Percentiles rank a stretch among this genome's conserved stretches.
phyloP scores from a whole-genome alignment of 2,888 invertebrate species.

The Elgonia sp. region DNA sequence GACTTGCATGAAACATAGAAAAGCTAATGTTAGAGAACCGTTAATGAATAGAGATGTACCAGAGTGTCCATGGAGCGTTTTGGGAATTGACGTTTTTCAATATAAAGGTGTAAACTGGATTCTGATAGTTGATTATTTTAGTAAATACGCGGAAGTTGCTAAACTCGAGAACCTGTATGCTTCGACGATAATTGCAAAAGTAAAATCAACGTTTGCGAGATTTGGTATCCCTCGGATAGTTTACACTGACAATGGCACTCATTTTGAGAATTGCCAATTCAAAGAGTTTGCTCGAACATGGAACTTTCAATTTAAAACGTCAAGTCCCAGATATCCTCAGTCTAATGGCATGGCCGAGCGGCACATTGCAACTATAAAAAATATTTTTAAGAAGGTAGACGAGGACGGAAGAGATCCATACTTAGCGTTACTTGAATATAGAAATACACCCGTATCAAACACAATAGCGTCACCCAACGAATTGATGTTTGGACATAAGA shows the following conservation, averaged over 20 bases:
- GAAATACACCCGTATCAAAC: neutral
- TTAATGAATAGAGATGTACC: slow-evolving; percentile 56
- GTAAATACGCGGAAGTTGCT: slow-evolving; percentile 68
- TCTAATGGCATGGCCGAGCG: slow-evolving; percentile 56
- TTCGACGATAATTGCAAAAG: slow-evolving; percentile 32
- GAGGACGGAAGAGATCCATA: neutral
- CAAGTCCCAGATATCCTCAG: slow-evolving; percentile 38
- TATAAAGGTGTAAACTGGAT: slow-evolving; percentile 41
- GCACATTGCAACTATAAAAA: neutral
- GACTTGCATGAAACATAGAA: slow-evolving; percentile 58
- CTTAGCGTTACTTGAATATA: neutral
- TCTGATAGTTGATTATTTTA: slow-evolving; percentile 70
- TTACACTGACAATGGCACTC: slow-evolving; percentile 70
- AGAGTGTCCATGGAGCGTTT: slow-evolving; percentile 62
- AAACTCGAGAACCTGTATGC: slow-evolving; percentile 33
- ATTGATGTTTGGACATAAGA: neutral
- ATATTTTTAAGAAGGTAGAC: neutral
- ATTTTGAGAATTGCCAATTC: slow-evolving; percentile 3
- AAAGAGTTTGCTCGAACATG: slow-evolving; percentile 54
- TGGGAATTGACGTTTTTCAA: slow-evolving; percentile 66
- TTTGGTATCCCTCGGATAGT: slow-evolving; percentile 74
- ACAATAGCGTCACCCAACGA: neutral
- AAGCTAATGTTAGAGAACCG: neutral
- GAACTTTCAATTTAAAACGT: slow-evolving; percentile 25
- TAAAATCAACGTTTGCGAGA: slow-evolving; percentile 76